phyloP scores from a whole-genome alignment of 2,888 invertebrate species.

The Xestobium rufovillosum region DNA sequence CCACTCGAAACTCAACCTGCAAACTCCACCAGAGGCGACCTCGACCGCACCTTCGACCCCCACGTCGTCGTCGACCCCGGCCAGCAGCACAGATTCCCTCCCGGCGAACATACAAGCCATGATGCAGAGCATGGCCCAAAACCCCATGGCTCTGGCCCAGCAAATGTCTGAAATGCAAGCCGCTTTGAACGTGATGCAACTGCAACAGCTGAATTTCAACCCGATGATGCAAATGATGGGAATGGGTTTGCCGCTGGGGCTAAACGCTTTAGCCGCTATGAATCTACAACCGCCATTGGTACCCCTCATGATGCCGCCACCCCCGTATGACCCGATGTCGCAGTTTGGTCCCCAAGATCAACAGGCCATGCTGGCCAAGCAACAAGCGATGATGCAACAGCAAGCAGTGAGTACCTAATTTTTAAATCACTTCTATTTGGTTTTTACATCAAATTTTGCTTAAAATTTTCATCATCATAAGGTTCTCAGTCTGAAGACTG shows the following conservation, averaged over 20 bases:
- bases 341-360: conserved; percentile 49
- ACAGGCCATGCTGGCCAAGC: conserved; percentile 55
- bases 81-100: conserved; percentile 50
- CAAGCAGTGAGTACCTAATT: conserved; percentile 51
- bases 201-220: conserved; percentile 79
- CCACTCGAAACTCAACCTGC: conserved; percentile 43
- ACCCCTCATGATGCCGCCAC: conserved; percentile 81
- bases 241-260: conserved; percentile 69
- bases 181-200: conserved; percentile 76
- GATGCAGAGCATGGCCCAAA: conserved; percentile 43
- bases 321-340: conserved; percentile 64
- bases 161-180: conserved; percentile 80
- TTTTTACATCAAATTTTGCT: too few species aligned
- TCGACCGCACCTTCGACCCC: conserved; percentile 56
- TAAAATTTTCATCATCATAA: too few species aligned
- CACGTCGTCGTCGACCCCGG: conserved; percentile 53
- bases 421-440: too few species aligned
- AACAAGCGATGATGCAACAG: conserved; percentile 64
- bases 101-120: conserved; percentile 46
- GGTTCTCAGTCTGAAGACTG: too few species aligned
- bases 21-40: conserved; percentile 42
- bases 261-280: conserved; percentile 87
- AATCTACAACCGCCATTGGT: conserved; percentile 89
- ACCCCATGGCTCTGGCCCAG: conserved; percentile 54
- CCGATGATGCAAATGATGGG: conserved; percentile 88